Evolutionary conservation across 2,113 vertebrate species (phyloP).

Genomic region (Eupsittula cactorum): DNA sequence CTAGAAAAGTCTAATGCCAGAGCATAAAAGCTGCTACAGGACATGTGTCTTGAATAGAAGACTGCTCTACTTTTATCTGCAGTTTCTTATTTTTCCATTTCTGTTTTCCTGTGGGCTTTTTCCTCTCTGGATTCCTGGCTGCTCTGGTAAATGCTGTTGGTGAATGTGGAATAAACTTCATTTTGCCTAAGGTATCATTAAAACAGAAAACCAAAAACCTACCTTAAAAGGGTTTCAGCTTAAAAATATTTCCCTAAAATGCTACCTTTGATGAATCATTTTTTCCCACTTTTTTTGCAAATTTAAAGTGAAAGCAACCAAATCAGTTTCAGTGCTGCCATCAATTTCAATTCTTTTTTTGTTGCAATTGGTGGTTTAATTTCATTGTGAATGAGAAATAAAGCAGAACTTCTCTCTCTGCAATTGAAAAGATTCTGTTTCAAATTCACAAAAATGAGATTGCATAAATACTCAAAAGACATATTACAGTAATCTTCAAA

Average conservation of each 20-base stretch:
- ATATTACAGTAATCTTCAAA: neutral
- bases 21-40: neutral
- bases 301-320: neutral
- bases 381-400: neutral
- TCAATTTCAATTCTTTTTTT: neutral
- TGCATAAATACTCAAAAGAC: neutral
- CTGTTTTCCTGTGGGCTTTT: neutral
- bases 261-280: neutral
- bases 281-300: neutral
- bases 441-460: neutral
- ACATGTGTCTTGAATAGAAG: neutral
- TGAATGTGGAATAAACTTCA: neutral
- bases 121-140: neutral
- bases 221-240: neutral
- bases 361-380: neutral
- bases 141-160: neutral
- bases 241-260: constrained; percentile 20
- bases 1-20: neutral
- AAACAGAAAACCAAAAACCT: neutral
- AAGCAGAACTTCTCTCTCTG: neutral
- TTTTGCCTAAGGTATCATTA: constrained; percentile 4
- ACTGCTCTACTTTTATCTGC: neutral
- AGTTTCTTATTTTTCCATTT: neutral
- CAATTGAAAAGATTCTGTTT: neutral
- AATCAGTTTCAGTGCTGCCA: neutral